phyloP scores from a whole-genome alignment of 1,140 invertebrate genomes.

The Notospermus geniculatus region DNA sequence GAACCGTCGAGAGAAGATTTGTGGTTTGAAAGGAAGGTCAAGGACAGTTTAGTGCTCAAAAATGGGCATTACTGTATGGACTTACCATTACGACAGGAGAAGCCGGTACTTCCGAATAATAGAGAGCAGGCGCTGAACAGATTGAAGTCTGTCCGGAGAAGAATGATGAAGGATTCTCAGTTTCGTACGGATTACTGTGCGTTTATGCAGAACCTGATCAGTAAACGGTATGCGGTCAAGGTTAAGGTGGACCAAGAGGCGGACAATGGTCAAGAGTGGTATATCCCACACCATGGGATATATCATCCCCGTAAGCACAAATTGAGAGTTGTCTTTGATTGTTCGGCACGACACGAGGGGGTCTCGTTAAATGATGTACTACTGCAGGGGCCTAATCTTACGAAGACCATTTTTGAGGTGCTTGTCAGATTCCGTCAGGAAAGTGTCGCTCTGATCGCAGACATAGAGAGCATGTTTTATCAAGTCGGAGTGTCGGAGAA shows the following conservation, averaged over 20 bases:
- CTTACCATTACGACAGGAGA: neutral
- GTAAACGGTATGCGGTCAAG: neutral
- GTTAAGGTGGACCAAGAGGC: too few relatives aligned
- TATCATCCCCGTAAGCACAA: too few relatives aligned
- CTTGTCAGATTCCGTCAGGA: too few relatives aligned
- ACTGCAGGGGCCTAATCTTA: too few relatives aligned
- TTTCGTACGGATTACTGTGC: neutral
- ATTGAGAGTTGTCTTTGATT: too few relatives aligned
- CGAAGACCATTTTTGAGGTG: too few relatives aligned
- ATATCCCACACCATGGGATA: too few relatives aligned
- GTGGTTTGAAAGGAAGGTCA: neutral
- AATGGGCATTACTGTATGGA: neutral
- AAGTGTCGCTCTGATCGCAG: conserved; percentile 8
- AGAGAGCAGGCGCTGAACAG: neutral
- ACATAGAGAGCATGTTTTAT: conserved; percentile 24
- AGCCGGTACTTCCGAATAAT: neutral
- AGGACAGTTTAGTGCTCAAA: neutral
- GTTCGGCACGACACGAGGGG: too few relatives aligned
- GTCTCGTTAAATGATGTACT: too few relatives aligned
- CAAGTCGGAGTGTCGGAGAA: conserved; percentile 8
- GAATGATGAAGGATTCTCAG: neutral
- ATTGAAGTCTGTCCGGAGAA: neutral
- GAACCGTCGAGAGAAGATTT: neutral
- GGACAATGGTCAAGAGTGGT: too few relatives aligned
- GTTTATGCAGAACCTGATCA: neutral